Base-by-base conservation (phyloP, 2,888 invertebrate species). In the Dolichopus griseipennis region DNA sequence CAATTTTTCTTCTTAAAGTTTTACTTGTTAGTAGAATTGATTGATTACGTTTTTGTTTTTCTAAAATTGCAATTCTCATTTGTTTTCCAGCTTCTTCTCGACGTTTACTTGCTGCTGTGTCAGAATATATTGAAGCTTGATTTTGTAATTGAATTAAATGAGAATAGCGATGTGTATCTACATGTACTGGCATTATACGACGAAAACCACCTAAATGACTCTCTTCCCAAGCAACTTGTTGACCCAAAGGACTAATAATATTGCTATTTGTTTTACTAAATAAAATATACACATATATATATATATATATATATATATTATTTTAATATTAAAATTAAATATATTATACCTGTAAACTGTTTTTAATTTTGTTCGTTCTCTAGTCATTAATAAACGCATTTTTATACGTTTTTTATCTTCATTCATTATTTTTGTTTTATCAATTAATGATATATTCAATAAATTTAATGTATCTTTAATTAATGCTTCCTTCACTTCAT, bases 401-500 rank as follows among this genome's bases (percentile, higher is more conserved):
- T 89, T 84, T 43, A 92, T 86, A 67, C 92, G 82, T 74, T 86
- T 87, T 61, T 89, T 85, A 76, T 92, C 92, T 75, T 92, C 92
- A 41, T 88, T 87, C 34, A 91, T 73, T 27, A 81, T 79, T 74
- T 89, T 87, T 71, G 84, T 85, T 78, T 90, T 91, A 76, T 92
- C 90, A 73, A 88, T 90, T 73, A 88, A 85, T 75, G 88, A 86
- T 33, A 92, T 84, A 79, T 92, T 90, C 68, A 93, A 85, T 85
- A 93, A 87, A 0, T 87, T 84, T 73, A 93, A 88, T 34, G 92
- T 92, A 75, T 93, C 93, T 2, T 84, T 84, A 65, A 93, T 82
- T 18, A 95, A 83, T 0, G 87, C 84, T 75, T 93, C 91, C 78
- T 96, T 95, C 61, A 96, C 90, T 76, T 93, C 93, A 71, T 87